phyloP scores from a whole-genome alignment of 2,797 vertebrate species.

The Threskiornis aethiopicus region DNA sequence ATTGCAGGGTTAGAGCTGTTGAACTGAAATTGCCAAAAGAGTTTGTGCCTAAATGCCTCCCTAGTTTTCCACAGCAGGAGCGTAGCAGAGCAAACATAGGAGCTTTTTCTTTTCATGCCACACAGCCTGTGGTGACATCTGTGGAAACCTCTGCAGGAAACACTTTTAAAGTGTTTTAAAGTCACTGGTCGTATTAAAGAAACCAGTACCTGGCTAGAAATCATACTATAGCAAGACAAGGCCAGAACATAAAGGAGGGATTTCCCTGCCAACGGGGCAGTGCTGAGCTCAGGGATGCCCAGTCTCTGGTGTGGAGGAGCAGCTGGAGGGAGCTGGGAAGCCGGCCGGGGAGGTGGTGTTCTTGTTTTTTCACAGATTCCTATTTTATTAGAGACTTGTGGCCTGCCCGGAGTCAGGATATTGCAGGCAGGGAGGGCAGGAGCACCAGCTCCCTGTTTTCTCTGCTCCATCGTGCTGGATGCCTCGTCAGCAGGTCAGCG shows the following conservation, averaged over 20 bases:
- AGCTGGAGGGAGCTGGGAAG: neutral
- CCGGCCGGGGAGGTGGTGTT: neutral
- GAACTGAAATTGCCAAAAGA: neutral
- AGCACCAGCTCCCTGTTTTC: neutral
- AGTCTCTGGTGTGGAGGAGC: neutral
- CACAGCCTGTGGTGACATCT: neutral
- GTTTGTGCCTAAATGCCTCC: neutral
- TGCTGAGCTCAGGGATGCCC: neutral
- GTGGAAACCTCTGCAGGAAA: neutral
- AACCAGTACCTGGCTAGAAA: neutral
- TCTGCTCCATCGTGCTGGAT: neutral
- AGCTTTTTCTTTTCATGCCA: neutral
- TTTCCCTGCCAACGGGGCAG: neutral
- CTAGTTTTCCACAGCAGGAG: neutral
- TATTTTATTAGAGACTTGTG: conserved; percentile 64
- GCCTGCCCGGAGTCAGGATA: neutral
- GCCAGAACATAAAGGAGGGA: neutral
- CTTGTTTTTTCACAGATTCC: conserved; percentile 68
- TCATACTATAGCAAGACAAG: neutral
- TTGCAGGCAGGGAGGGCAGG: neutral
- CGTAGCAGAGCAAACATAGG: neutral
- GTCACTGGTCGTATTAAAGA: neutral
- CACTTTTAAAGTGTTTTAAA: neutral
- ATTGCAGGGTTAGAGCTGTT: neutral
- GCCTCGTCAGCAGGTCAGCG: neutral